phyloP scores from a whole-genome alignment of 2,113 vertebrate species.

The Oceanodroma tethys region DNA sequence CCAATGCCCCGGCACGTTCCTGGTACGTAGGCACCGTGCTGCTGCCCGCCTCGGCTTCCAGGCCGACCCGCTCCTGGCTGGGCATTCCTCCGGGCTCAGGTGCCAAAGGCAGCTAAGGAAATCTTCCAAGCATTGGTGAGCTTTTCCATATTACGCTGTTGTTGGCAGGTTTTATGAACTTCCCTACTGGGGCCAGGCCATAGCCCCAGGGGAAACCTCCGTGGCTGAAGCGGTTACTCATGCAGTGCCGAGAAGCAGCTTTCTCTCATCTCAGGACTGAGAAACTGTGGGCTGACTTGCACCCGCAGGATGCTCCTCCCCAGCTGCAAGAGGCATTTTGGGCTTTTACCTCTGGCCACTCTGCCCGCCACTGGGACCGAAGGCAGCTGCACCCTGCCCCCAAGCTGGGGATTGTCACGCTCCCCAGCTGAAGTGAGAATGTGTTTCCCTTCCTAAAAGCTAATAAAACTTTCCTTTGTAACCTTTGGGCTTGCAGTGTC shows the following conservation, averaged over 20 bases:
- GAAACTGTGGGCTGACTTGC: background rate
- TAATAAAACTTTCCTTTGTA: conserved; percentile 11
- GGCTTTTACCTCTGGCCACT: background rate
- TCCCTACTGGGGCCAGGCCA: background rate
- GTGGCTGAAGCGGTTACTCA: background rate
- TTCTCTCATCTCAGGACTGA: background rate
- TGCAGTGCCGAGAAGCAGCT: background rate
- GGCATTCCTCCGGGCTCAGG: background rate
- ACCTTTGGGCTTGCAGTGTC: background rate
- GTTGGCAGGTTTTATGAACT: background rate
- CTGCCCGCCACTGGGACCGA: background rate
- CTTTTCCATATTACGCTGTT: background rate
- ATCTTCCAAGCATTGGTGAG: background rate
- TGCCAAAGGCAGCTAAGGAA: background rate
- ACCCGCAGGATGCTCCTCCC: background rate
- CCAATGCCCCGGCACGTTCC: background rate
- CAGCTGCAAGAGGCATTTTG: background rate
- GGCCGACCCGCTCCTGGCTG: rapidly evolving
- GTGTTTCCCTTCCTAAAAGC: background rate
- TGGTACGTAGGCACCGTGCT: background rate
- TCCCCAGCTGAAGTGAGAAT: background rate
- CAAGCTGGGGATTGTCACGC: background rate
- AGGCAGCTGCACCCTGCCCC: background rate
- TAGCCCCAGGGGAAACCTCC: background rate
- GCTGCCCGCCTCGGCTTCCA: rapidly evolving